A percentile compares a stretch with the other conserved stretches of the same genome.
Conservation (phyloP, 2,888 invertebrate genomes). For the Yponomeuta malinellus region DNA sequence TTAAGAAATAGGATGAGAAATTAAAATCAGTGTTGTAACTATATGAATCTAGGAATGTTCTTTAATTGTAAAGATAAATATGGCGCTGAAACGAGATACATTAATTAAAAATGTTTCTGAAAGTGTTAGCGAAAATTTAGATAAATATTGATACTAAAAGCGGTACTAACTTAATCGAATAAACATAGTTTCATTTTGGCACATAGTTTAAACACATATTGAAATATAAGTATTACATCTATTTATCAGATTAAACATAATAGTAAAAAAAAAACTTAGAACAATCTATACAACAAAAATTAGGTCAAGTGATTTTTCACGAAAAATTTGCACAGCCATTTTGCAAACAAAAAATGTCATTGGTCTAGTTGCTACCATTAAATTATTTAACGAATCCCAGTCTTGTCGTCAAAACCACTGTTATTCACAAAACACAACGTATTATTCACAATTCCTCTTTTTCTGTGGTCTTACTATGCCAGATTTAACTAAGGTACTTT, state of each 20-base stretch:
- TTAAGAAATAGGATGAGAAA: too few species aligned
- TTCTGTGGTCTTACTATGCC: not conserved
- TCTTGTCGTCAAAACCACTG: not conserved
- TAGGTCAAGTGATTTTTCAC: not conserved
- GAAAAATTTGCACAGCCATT: not conserved
- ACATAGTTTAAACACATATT: too few species aligned
- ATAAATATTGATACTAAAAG: too few species aligned
- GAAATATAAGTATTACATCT: not conserved
- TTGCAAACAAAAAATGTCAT: not conserved
- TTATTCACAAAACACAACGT: not conserved
- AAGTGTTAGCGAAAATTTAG: too few species aligned
- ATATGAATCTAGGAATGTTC: too few species aligned
- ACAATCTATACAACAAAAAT: not conserved
- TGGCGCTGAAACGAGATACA: too few species aligned
- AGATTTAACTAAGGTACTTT: not conserved
- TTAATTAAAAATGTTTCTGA: too few species aligned
- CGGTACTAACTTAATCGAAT: too few species aligned
- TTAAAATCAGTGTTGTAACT: too few species aligned
- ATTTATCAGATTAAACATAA: not conserved
- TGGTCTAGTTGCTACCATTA: not conserved
- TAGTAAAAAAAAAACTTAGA: not conserved
- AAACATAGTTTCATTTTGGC: too few species aligned
- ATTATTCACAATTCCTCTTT: not conserved
- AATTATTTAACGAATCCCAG: too few species aligned
- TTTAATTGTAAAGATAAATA: too few species aligned